Percentiles rank a stretch among this genome's conserved stretches.
These are phyloP conservation scores for Drosophila mimica DNA, from an alignment of 2,888 invertebrate genomes.

Conservation along the genomic window DNA sequence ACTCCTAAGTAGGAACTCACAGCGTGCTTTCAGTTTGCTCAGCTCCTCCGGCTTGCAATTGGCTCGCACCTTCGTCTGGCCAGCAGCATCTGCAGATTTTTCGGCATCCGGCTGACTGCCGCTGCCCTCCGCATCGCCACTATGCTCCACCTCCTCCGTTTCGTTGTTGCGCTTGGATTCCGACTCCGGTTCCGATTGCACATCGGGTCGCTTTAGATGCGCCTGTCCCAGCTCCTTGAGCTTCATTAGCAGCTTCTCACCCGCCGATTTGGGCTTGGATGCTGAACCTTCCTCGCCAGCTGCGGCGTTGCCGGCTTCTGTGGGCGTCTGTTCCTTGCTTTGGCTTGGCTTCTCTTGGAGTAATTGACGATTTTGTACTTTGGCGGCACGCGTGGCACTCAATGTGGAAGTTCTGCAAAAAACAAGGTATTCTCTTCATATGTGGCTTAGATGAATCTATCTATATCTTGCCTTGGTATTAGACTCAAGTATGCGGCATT, in stretches of 20 bases:
- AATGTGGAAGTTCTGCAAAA: constrained; percentile 81
- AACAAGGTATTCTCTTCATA: background rate
- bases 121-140: constrained; percentile 61
- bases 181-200: constrained; percentile 1
- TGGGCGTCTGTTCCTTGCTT: constrained; percentile 62
- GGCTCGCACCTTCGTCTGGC: constrained; percentile 87
- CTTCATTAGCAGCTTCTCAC: constrained; percentile 67
- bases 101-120: constrained; percentile 34
- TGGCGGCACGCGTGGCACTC: constrained; percentile 82
- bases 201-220: constrained; percentile 47
- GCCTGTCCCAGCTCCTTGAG: constrained; percentile 68
- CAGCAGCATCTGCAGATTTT: constrained; percentile 35
- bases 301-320: constrained; percentile 30
- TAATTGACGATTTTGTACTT: constrained; percentile 84
- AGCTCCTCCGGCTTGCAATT: constrained; percentile 93
- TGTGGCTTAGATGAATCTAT: background rate
- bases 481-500: constrained; percentile 85
- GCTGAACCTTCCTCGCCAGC: constrained; percentile 59
- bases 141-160: constrained; percentile 49
- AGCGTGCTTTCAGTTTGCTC: constrained; percentile 90
- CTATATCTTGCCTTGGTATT: constrained; percentile 78
- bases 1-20: constrained; percentile 91
- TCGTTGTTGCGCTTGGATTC: constrained; percentile 55
- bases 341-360: constrained; percentile 83
- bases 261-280: constrained; percentile 64